Evolutionary conservation across 2,888 invertebrate genomes (phyloP), one percentile per base, ranked within the genome.

Genomic region (Diarsia dahlii): DNA sequence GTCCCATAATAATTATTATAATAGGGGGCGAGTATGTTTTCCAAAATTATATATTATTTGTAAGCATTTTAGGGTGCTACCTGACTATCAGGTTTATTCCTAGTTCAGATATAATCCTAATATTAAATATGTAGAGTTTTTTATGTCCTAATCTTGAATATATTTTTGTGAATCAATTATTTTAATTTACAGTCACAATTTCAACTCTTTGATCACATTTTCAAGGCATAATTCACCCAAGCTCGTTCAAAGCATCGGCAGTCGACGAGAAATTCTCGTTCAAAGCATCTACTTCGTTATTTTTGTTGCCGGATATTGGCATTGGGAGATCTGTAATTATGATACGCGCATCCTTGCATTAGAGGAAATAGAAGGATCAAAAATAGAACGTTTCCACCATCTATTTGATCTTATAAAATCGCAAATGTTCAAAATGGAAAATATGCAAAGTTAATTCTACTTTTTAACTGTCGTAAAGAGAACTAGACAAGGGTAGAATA

Each of bases 261-360:
- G 23, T 63, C 9, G 34, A 13, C 20, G 23, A 71, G 20, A 80
- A 58, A 20, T 64, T 77, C 56, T 70, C 39, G 18, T 52, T 54
- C 6, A 39, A 65, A 66, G 34, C 15, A 56, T 48, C 6, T 15
- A 39, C 4, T 15, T 58, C n/a, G 54, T 65, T 0, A 8, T 39
- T 66, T 75, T 64, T 48, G 48, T 56, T 64, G 9, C n/a, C 48
- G 48, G 20, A 28, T 75, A 15, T 45, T 52, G 52, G 70, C 15
- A 45, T 15, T 52, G 39, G 15, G 23, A 39, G 62, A n/a, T n/a
- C 54, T 12, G 54, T 60, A 60, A 34, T 60, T 60, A 34, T 5
- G 34, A 18, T 34, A 34, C 34, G 34, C 20, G 60, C 34, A 12
- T 62, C 62, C 39, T 20, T 39, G 60, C 34, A 20, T 10, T 10